These are phyloP conservation scores for Copsychus sechellarum DNA, from an alignment of 2,113 vertebrate species.

Conservation along the genomic window DNA sequence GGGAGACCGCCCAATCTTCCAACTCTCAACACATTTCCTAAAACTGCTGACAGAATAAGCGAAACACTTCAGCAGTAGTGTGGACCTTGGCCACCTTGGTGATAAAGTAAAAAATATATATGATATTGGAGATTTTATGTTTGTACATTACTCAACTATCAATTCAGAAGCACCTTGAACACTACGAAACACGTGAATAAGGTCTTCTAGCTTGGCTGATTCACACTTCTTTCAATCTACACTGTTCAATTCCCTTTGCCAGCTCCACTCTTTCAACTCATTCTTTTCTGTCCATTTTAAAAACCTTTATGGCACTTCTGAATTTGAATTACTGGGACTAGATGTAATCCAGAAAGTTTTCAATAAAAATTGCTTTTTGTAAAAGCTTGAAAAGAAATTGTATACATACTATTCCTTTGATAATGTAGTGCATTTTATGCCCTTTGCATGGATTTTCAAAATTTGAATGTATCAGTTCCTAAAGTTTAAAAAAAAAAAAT, in stretches of 20 bases:
- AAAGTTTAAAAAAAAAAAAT: not conserved
- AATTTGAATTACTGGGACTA: not conserved
- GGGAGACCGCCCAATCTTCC: not conserved
- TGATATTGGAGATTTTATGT: not conserved
- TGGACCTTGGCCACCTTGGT: too few relatives aligned
- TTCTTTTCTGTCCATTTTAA: not conserved
- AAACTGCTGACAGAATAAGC: not conserved
- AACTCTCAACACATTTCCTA: not conserved
- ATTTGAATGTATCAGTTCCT: not conserved
- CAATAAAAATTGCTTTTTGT: not conserved
- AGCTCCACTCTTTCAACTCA: not conserved
- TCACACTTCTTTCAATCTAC: too few relatives aligned
- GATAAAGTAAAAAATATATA: not conserved
- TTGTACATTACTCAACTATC: not conserved
- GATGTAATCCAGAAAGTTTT: not conserved
- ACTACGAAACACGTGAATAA: not conserved
- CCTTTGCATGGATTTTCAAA: not conserved
- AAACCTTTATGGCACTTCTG: not conserved
- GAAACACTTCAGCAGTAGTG: rapidly evolving
- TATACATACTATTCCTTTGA: not conserved
- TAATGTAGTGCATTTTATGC: not conserved
- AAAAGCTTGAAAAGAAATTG: not conserved
- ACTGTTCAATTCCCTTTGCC: not conserved
- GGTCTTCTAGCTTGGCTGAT: not conserved
- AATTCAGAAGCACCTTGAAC: not conserved